Conservation (phyloP, 2,797 vertebrate species). For the Diplodus puntazzo region DNA sequence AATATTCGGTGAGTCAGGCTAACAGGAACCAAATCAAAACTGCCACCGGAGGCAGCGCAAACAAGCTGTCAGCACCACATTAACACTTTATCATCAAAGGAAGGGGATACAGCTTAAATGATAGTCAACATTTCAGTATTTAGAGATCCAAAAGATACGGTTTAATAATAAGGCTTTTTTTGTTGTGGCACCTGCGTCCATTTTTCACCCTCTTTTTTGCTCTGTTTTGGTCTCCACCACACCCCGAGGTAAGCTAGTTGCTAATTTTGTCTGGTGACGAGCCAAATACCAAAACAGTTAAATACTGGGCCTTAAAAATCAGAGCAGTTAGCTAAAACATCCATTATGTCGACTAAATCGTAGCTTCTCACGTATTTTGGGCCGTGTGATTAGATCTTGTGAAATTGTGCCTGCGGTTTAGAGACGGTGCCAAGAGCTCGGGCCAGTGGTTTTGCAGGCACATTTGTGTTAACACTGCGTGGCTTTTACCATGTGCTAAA, state of each 20-base stretch:
- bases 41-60: no score
- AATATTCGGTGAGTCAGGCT: no score
- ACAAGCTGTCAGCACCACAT: no score
- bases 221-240: slow-evolving; percentile 2
- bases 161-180: not conserved
- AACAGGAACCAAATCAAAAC: no score
- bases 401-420: slow-evolving; percentile 7
- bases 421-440: not conserved
- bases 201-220: not conserved
- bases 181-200: not conserved
- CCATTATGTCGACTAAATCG: not conserved
- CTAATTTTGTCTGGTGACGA: no score
- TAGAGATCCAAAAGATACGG: not conserved
- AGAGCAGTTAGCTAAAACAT: not conserved
- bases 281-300: not conserved
- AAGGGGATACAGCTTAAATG: not conserved
- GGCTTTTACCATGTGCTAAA: slow-evolving; percentile 50
- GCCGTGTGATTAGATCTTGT: not conserved
- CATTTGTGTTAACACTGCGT: slow-evolving; percentile 20
- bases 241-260: no score
- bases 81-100: no score
- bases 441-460: slow-evolving; percentile 5
- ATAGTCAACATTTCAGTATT: not conserved
- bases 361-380: not conserved
- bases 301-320: no score